A percentile compares a stretch with the other conserved stretches of the same genome.
Conservation (phyloP, 2,113 vertebrate species). For the Lipotes vexillifer region DNA sequence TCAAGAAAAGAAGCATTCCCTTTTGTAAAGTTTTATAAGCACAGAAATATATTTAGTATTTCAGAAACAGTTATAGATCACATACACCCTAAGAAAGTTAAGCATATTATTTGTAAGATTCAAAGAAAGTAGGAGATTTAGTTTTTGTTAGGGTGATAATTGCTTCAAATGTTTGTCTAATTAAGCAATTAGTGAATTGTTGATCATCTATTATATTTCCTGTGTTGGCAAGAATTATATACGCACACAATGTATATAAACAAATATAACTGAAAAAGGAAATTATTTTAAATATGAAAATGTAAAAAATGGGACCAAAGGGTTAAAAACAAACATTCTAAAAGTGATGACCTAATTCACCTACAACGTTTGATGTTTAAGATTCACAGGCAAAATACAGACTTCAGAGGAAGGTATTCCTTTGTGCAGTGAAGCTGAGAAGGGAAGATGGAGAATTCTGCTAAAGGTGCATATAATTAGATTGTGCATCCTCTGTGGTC, state of each 20-base stretch:
- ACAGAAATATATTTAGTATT: not conserved
- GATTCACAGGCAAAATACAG: not conserved
- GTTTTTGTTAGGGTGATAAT: not conserved
- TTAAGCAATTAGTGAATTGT: not conserved
- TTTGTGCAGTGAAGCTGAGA: constrained; percentile 27
- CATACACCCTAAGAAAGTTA: not conserved
- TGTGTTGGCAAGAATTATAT: not conserved
- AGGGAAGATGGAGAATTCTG: not conserved
- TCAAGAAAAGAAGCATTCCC: not conserved
- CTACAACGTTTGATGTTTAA: not conserved
- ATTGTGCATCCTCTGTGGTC: not conserved
- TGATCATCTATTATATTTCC: not conserved
- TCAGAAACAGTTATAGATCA: not conserved
- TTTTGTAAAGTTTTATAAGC: not conserved
- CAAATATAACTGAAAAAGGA: not conserved
- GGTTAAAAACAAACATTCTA: not conserved
- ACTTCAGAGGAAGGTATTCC: not conserved
- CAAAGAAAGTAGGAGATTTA: not conserved
- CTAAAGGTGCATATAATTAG: not conserved
- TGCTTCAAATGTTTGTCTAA: not conserved
- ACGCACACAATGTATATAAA: not conserved
- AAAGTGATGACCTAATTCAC: not conserved
- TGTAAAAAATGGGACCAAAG: not conserved
- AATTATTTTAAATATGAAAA: not conserved
- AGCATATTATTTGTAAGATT: not conserved